phyloP scores from a whole-genome alignment of 2,797 vertebrate species.

The Harpagifer antarcticus region DNA sequence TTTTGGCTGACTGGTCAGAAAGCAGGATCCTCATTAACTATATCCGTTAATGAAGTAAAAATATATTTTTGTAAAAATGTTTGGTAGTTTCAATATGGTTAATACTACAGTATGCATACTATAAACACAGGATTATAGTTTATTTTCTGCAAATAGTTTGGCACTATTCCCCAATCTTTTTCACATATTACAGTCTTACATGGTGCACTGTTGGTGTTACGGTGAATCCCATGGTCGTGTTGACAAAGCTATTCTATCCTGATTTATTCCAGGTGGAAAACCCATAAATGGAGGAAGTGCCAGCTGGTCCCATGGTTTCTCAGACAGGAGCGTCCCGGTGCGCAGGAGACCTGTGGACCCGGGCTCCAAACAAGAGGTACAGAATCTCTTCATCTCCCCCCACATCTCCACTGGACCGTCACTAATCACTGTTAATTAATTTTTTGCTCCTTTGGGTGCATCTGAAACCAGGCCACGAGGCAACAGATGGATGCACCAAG shows the following conservation, averaged over 20 bases:
- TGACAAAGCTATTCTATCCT: neutral
- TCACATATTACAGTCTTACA: neutral
- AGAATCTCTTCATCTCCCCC: constrained; percentile 9
- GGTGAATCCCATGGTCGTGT: neutral
- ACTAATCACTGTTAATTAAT: constrained; percentile 41
- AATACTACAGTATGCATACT: neutral
- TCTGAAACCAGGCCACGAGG: constrained; percentile 46
- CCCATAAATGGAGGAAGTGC: constrained; percentile 97
- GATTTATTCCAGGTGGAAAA: constrained; percentile 91
- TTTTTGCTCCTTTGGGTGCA: constrained; percentile 37
- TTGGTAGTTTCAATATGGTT: neutral
- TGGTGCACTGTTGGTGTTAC: neutral
- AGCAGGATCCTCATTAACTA: neutral
- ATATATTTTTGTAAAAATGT: neutral
- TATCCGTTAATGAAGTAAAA: neutral
- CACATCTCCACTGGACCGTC: constrained; percentile 15
- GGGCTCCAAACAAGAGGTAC: constrained; percentile 96
- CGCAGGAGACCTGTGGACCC: constrained; percentile 93
- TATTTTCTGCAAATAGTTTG: neutral
- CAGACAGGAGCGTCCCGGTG: constrained; percentile 89
- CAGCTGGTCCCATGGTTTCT: constrained; percentile 95
- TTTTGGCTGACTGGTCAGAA: no score
- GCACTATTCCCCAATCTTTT: no score
- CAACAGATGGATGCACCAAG: constrained; percentile 51
- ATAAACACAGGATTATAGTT: neutral